These are phyloP conservation scores for Philhelius pedissequus DNA, from an alignment of 2,888 invertebrate species.

Conservation along the genomic window DNA sequence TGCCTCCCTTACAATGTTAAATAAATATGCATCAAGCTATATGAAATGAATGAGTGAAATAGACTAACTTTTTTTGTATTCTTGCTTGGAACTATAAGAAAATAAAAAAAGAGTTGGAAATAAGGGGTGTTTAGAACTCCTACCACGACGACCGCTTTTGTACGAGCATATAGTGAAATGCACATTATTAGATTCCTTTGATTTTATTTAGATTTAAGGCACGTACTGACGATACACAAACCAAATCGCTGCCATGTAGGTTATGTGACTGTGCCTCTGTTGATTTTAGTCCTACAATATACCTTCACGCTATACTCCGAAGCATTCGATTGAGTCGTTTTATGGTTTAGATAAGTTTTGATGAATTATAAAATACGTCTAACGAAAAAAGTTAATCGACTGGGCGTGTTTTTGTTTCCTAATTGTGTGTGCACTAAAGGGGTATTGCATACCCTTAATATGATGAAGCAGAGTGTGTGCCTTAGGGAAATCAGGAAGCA, in stretches of 20 bases:
- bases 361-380: no score
- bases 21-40: not conserved
- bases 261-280: slow-evolving; percentile 46
- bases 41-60: no score
- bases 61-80: slow-evolving; percentile 18
- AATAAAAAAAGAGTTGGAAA: not conserved
- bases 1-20: not conserved
- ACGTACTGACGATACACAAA: slow-evolving; percentile 64
- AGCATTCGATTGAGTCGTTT: not conserved
- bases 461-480: no score
- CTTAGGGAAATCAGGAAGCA: no score
- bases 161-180: slow-evolving; percentile 30
- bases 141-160: not conserved
- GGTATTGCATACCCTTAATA: no score
- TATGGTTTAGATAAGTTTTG: no score
- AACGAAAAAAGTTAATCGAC: no score
- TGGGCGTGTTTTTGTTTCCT: no score
- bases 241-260: slow-evolving; percentile 55
- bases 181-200: slow-evolving; percentile 67
- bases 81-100: not conserved
- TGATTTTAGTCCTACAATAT: not conserved
- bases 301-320: no score
- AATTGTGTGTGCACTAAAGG: no score
- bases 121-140: not conserved
- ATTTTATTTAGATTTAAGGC: slow-evolving; percentile 65